phyloP scores from a whole-genome alignment of 2,113 vertebrate genomes.

The Indri indri region DNA sequence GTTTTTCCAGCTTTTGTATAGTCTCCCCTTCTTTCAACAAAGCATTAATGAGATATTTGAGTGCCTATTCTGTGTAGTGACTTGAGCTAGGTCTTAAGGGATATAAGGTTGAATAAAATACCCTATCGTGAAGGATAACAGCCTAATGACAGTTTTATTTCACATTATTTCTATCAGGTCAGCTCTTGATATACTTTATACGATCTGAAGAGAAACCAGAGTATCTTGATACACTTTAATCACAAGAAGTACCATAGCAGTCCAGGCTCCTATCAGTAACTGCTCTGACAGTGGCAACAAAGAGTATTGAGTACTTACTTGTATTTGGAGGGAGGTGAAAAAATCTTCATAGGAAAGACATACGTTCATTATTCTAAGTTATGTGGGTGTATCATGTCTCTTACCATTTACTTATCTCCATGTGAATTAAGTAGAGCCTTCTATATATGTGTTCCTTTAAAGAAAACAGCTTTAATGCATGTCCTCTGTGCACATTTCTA shows the following conservation, averaged over 20 bases:
- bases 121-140: not conserved
- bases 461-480: not conserved
- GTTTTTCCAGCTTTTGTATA: slow-evolving; percentile 53
- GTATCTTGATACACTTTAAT: slow-evolving; percentile 28
- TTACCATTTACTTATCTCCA: not conserved
- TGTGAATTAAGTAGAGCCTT: not conserved
- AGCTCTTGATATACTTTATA: slow-evolving; percentile 1
- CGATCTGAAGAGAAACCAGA: too few relatives aligned
- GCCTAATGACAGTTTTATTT: slow-evolving; percentile 14
- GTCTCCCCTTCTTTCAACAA: slow-evolving; percentile 30
- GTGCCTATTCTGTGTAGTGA: slow-evolving; percentile 3
- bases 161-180: not conserved
- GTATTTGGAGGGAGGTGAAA: slow-evolving; percentile 17
- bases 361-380: not conserved
- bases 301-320: not conserved
- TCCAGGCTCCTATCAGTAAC: not conserved
- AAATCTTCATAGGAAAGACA: not conserved
- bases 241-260: not conserved
- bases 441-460: not conserved
- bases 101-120: slow-evolving; percentile 29
- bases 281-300: not conserved
- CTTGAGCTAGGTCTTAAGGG: slow-evolving; percentile 23
- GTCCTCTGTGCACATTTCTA: not conserved
- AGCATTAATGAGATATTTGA: slow-evolving; percentile 43
- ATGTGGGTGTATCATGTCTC: not conserved